These are phyloP conservation scores for Melanophora roralis DNA, from an alignment of 2,888 invertebrate species.

Conservation along the genomic window DNA sequence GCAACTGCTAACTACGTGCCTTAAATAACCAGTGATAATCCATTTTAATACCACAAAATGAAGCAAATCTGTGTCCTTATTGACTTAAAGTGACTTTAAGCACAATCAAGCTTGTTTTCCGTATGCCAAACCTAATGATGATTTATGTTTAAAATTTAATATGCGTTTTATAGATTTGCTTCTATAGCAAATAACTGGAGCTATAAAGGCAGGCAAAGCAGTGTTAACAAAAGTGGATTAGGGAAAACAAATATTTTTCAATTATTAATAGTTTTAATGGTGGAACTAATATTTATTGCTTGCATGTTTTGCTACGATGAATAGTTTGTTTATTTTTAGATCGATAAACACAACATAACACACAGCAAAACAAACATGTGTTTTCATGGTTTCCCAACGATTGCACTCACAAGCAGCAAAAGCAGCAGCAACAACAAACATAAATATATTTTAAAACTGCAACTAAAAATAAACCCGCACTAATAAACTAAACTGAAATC, in stretches of 20 bases:
- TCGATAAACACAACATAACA: slow-evolving; percentile 30
- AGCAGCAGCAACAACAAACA: slow-evolving; percentile 20
- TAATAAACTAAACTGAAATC: slow-evolving; percentile 23
- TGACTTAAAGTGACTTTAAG: background rate
- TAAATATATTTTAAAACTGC: slow-evolving; percentile 54
- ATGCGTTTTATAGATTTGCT: slow-evolving; percentile 5
- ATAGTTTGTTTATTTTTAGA: slow-evolving; percentile 58
- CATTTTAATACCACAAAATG: background rate
- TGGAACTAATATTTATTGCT: slow-evolving; percentile 45
- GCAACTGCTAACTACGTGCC: background rate
- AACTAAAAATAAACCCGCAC: slow-evolving; percentile 61
- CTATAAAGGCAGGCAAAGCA: background rate
- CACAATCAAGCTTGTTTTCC: background rate
- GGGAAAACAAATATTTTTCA: slow-evolving; percentile 33
- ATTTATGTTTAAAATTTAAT: slow-evolving; percentile 24
- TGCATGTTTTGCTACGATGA: slow-evolving; percentile 40
- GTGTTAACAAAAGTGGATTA: slow-evolving; percentile 31
- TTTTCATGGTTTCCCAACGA: slow-evolving; percentile 61
- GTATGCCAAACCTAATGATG: background rate
- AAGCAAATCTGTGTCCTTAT: background rate
- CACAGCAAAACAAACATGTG: slow-evolving; percentile 62
- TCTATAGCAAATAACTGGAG: background rate
- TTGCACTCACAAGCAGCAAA: slow-evolving; percentile 49
- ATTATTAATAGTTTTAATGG: slow-evolving; percentile 55
- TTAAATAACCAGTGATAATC: background rate